Evolutionary conservation across 2,113 vertebrate genomes (phyloP), one percentile per base, ranked within the genome.

Genomic region (Elachura formosa): DNA sequence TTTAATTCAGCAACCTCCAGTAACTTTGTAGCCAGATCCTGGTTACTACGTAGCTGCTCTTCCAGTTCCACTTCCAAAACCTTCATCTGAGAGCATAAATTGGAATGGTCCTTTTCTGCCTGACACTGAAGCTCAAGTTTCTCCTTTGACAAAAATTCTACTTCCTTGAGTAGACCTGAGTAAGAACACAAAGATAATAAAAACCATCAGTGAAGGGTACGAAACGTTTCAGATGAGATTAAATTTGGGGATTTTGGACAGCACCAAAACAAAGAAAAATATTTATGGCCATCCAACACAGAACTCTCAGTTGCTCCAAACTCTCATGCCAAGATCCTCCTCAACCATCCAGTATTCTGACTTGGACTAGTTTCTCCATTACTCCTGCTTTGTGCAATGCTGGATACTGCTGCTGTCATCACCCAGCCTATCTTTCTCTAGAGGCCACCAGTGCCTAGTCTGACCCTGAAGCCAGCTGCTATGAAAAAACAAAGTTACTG

Each of bases 21-120:
- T 6, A 98, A 97, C 92, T 98, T 98, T 38, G 94, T 96, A 67
- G 97, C 96, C 3, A 98, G 97, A 38, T 98, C 98, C 14, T 98
- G 96, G 33, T 98, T 98, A 61, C 94, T 97, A 3, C 84, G 96
- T 68, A 99, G 97, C 93, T 99, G 98, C 38, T 99, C 99, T 68
- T 99, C 99, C 67, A 99, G 93, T 75, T 99, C 98, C 5, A 98
- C 97, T 96, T 99, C 99, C 78, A 99, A 91, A 31, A 96, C 86
- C 75, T 95, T 97, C 94, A 99, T 97, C 71, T 99, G 98, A 19
- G 98, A 96, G 0, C 98, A 97, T 63, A 99, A 94, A 7, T 96
- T 97, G 3, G 97, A 96, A 19, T 92, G 98, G 95, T 99, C 98
- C 85, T 99, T 99, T 91, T 99, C 99, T 9, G 98, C 98, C 97